phyloP scores from a whole-genome alignment of 2,797 vertebrate genomes.

The Fringilla coelebs region DNA sequence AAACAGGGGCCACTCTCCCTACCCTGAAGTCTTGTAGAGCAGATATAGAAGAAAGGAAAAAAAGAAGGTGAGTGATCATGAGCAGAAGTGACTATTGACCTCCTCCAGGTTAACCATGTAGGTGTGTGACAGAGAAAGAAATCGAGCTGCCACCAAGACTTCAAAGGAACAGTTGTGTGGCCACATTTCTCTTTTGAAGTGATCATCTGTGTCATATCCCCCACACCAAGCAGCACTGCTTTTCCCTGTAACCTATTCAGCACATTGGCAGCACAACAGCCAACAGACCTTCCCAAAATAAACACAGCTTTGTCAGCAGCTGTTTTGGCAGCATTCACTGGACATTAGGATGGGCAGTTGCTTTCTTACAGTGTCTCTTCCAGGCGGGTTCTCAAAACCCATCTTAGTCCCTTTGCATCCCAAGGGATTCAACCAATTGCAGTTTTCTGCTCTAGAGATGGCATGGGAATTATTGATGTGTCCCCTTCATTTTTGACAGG shows the following conservation, averaged over 20 bases:
- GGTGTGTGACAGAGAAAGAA: neutral
- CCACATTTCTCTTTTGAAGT: neutral
- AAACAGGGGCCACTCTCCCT: neutral
- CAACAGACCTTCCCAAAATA: conserved; percentile 21
- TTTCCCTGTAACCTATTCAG: neutral
- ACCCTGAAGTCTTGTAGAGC: neutral
- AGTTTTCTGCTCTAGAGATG: neutral
- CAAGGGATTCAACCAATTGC: neutral
- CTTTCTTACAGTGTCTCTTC: neutral
- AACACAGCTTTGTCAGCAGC: conserved; percentile 18
- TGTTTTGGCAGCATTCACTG: neutral
- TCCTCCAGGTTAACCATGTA: neutral
- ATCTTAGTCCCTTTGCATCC: neutral
- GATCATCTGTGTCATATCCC: neutral
- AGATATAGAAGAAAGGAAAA: neutral
- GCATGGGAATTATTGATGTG: neutral
- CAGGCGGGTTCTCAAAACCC: neutral
- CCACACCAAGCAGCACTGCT: neutral
- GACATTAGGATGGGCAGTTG: neutral
- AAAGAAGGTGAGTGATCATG: neutral
- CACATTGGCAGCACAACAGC: neutral
- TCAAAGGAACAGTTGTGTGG: neutral
- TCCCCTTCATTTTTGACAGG: neutral
- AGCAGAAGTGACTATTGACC: neutral
- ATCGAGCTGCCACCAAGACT: neutral